Percentiles rank a stretch among this genome's conserved stretches.
These are phyloP conservation scores for Halocynthia roretzi DNA, from an alignment of 23 tunicate species.

Conservation along the genomic window DNA sequence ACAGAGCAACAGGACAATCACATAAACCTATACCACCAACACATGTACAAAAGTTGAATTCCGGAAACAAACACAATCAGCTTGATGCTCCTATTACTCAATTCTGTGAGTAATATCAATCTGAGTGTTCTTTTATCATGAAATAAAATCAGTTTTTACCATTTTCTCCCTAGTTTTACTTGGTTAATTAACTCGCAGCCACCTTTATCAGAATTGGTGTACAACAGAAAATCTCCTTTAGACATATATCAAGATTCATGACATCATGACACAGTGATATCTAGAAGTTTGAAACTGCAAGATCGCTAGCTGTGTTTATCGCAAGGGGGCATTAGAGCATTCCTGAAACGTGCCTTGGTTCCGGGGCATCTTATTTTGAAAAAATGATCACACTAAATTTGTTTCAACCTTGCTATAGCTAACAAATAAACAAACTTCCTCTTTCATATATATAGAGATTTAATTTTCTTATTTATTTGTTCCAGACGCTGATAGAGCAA, in stretches of 20 bases:
- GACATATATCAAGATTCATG: background rate
- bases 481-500: conserved; percentile 67
- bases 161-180: too few relatives aligned
- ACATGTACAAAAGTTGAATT: conserved; percentile 68
- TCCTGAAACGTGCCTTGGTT: background rate
- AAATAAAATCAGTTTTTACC: too few relatives aligned
- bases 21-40: conserved; percentile 99
- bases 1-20: conserved; percentile 99
- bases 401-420: background rate
- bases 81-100: conserved; percentile 89
- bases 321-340: too few relatives aligned
- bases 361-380: background rate
- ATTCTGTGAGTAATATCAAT: conserved; percentile 45
- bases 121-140: background rate
- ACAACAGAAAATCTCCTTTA: background rate
- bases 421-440: background rate
- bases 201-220: too few relatives aligned
- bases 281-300: background rate
- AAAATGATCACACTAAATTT: background rate
- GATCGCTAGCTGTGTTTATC: background rate
- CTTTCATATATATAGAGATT: background rate
- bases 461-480: background rate
- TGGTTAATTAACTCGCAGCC: background rate
- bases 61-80: conserved; percentile 56
- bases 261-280: background rate